Evolutionary conservation across 1,140 invertebrate genomes (phyloP).

Genomic region (Trachymyrmex cornetzi): DNA sequence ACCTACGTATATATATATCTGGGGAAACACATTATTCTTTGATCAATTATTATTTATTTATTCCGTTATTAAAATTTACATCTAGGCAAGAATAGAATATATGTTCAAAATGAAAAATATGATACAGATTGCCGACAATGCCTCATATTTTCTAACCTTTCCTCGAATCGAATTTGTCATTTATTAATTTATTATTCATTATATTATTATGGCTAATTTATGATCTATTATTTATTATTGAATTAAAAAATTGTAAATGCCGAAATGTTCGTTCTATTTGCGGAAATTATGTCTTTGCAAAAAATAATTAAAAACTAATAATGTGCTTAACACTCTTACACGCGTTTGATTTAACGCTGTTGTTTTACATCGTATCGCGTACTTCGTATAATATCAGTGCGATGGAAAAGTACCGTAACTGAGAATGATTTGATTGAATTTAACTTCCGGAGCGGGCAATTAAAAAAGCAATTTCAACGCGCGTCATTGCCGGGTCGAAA

Average conservation of each 20-base stretch:
- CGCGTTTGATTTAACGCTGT: constrained; percentile 11
- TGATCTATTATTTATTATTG: background rate
- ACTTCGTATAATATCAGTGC: constrained; percentile 25
- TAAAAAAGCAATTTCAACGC: constrained; percentile 63
- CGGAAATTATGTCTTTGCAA: background rate
- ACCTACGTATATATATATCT: no score
- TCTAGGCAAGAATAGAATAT: background rate
- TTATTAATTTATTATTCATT: background rate
- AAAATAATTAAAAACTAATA: constrained; percentile 45
- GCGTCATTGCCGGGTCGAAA: constrained; percentile 54
- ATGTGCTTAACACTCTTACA: background rate
- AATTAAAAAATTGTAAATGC: background rate
- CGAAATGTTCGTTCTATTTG: background rate
- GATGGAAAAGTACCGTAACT: constrained; percentile 51
- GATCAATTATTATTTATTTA: constrained; percentile 2
- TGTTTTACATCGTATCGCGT: constrained; percentile 26
- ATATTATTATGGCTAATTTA: background rate
- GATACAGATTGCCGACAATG: background rate
- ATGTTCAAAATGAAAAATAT: background rate
- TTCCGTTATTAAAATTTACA: background rate
- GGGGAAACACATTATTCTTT: background rate
- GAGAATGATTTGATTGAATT: constrained; percentile 64
- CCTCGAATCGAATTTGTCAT: background rate
- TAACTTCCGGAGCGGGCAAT: constrained; percentile 60
- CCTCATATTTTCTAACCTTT: background rate